Percentiles rank a stretch among this genome's conserved stretches.
Evolutionary conservation across 2,797 vertebrate genomes (phyloP).

Genomic region (Lithobates sylvaticus): DNA sequence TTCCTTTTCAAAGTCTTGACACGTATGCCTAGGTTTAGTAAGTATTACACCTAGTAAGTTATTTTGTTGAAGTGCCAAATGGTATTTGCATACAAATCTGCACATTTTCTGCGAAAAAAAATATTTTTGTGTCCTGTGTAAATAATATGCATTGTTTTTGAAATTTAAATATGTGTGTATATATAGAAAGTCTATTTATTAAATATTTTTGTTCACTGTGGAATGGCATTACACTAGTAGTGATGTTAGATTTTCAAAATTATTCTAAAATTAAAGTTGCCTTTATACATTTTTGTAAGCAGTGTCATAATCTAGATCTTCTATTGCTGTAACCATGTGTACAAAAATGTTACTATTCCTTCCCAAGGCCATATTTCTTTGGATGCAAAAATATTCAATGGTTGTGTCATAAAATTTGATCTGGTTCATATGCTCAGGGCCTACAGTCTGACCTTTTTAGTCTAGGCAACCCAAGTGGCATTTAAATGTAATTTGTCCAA

Average conservation of each 20-base stretch:
- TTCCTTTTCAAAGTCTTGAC: neutral
- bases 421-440: too few relatives aligned
- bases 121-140: slow-evolving; percentile 38
- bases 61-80: slow-evolving; percentile 51
- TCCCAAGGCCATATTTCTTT: too few relatives aligned
- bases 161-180: neutral
- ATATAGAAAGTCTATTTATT: slow-evolving; percentile 57
- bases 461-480: too few relatives aligned
- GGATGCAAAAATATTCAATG: too few relatives aligned
- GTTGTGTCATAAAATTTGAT: too few relatives aligned
- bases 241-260: slow-evolving; percentile 6
- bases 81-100: slow-evolving; percentile 25
- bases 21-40: neutral
- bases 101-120: slow-evolving; percentile 19
- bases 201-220: slow-evolving; percentile 34
- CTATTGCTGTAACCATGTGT: too few relatives aligned
- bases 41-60: slow-evolving; percentile 21
- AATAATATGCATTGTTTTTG: neutral
- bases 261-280: neutral
- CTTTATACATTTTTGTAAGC: too few relatives aligned
- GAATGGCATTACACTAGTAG: slow-evolving; percentile 4
- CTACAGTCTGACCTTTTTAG: too few relatives aligned
- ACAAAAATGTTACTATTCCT: too few relatives aligned
- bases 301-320: too few relatives aligned
- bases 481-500: too few relatives aligned